Evolutionary conservation across 1,140 invertebrate genomes (phyloP).

Genomic region (Helicorthomorpha holstii): DNA sequence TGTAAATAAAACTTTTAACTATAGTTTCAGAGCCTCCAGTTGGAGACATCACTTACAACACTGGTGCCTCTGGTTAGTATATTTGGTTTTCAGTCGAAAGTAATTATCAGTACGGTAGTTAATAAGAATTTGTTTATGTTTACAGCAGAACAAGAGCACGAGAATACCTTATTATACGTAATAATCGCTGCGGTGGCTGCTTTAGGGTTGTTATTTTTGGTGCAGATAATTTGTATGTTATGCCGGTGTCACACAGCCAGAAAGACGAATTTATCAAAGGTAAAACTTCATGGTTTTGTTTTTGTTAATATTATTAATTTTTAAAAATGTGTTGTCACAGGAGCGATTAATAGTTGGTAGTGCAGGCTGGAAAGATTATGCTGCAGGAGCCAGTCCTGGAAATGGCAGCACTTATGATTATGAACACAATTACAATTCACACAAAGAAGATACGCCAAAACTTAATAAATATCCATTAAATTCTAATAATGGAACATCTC

Average conservation of each 20-base stretch:
- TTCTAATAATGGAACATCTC: neutral
- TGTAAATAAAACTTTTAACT: no score
- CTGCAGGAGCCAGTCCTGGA: neutral
- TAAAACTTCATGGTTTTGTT: neutral
- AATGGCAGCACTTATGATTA: neutral
- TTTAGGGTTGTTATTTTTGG: conserved; percentile 52
- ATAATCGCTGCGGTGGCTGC: conserved; percentile 63
- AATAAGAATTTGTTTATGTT: no score
- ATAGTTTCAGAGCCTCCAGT: no score
- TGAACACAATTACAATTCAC: neutral
- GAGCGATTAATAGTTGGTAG: neutral
- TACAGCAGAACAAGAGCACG: no score
- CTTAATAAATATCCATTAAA: neutral
- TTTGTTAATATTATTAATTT: no score
- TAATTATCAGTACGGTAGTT: no score
- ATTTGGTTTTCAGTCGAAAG: no score
- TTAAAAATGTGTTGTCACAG: no score
- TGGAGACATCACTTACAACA: no score
- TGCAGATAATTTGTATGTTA: conserved; percentile 70
- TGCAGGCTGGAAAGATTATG: neutral
- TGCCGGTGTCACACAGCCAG: conserved; percentile 24
- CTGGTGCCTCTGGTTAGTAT: no score
- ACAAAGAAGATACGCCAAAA: neutral
- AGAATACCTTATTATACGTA: conserved; percentile 34
- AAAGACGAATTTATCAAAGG: conserved; percentile 2